Percentiles rank a stretch among this genome's conserved stretches.
phyloP scores from a whole-genome alignment of 2,113 vertebrate genomes.

The Solenodon paradoxus region DNA sequence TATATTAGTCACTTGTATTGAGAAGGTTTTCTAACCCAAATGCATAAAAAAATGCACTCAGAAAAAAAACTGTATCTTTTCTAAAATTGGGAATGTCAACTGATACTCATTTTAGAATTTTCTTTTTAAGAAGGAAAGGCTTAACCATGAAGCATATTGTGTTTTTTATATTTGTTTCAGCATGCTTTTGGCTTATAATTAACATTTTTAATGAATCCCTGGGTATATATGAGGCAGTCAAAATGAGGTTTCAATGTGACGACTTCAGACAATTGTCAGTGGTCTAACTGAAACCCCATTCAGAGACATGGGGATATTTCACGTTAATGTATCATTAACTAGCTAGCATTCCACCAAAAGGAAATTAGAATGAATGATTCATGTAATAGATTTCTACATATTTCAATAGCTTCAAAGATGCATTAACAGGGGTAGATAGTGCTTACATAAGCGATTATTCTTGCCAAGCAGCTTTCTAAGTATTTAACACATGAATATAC shows the following conservation, averaged over 20 bases:
- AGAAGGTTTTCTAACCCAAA: neutral
- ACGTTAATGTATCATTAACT: neutral
- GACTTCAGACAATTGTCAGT: too few relatives aligned
- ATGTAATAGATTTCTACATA: neutral
- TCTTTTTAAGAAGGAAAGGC: neutral
- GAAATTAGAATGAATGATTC: neutral
- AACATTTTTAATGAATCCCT: neutral
- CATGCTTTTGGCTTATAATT: neutral
- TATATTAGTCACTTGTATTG: neutral
- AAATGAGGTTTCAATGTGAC: neutral
- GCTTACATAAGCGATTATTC: neutral
- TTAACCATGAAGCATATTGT: neutral
- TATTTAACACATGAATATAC: neutral
- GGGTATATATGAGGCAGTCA: neutral
- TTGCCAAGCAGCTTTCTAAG: neutral
- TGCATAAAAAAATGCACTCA: neutral
- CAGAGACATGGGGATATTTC: neutral
- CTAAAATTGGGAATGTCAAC: neutral
- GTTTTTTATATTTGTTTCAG: neutral
- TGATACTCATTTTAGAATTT: neutral
- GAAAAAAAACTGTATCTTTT: neutral
- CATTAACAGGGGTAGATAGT: neutral
- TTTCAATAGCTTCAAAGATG: neutral
- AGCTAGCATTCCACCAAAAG: neutral
- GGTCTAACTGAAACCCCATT: neutral